A percentile compares a stretch with the other conserved stretches of the same genome.
phyloP scores from a whole-genome alignment of 2,888 invertebrate species.

The Tetanocera ferruginea region DNA sequence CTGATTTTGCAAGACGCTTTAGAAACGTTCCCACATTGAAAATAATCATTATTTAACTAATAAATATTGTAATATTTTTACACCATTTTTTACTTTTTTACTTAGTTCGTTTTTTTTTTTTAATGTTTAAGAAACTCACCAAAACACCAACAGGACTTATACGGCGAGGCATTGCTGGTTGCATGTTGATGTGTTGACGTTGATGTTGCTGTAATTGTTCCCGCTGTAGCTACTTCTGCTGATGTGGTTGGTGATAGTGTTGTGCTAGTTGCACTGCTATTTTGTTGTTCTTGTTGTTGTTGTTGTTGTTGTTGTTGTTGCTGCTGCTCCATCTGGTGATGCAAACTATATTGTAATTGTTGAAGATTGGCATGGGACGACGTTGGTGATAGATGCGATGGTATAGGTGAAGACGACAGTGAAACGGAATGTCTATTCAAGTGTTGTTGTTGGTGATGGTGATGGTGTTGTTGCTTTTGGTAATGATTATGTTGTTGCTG shows the following conservation, averaged over 20 bases:
- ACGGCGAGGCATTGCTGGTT: slow-evolving; percentile 57
- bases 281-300: slow-evolving; percentile 46
- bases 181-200: slow-evolving; percentile 54
- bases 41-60: not conserved
- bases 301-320: slow-evolving; percentile 49
- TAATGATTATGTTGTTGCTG: slow-evolving; percentile 50
- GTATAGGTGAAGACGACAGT: slow-evolving; percentile 56
- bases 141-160: slow-evolving; percentile 69
- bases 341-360: slow-evolving; percentile 47
- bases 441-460: slow-evolving; percentile 48
- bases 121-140: slow-evolving; percentile 63
- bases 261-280: slow-evolving; percentile 34
- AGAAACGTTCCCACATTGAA: slow-evolving; percentile 51
- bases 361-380: slow-evolving; percentile 48
- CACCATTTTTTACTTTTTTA: slow-evolving; percentile 25
- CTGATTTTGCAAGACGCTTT: not conserved
- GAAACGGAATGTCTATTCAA: slow-evolving; percentile 56
- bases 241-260: slow-evolving; percentile 32
- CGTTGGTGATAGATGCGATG: slow-evolving; percentile 54
- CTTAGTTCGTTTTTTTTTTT: slow-evolving; percentile 39
- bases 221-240: slow-evolving; percentile 36
- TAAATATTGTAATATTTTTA: not conserved
- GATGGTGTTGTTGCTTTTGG: slow-evolving; percentile 48
- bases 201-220: slow-evolving; percentile 54
- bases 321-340: slow-evolving; percentile 52